Evolutionary conservation across 2,113 vertebrate species (phyloP).

Genomic region (Dendrocopos noguchii): DNA sequence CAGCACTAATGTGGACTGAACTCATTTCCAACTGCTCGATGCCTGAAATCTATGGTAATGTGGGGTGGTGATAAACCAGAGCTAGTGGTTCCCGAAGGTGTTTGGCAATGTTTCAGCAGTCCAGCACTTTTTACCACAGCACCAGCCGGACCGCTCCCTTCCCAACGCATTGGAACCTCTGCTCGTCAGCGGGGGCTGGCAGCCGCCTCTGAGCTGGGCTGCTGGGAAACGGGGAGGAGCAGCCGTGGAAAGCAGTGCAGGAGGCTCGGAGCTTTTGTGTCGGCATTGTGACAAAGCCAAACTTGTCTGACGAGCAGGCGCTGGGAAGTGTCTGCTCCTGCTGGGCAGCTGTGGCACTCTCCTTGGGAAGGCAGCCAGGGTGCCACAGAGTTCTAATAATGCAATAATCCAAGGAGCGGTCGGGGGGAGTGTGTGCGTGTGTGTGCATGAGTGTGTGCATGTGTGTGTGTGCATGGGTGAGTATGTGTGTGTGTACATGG

Average conservation of each 20-base stretch:
- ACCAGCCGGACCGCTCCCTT: neutral
- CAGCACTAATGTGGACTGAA: neutral
- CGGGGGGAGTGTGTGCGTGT: neutral
- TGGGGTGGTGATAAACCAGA: neutral
- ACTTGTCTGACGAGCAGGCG: neutral
- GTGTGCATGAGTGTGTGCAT: too few species aligned
- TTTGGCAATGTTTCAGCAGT: neutral
- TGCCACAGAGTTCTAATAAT: accelerated
- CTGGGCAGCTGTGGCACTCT: neutral
- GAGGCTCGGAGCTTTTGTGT: neutral
- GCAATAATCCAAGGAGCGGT: neutral
- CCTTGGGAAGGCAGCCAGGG: neutral
- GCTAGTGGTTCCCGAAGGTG: neutral
- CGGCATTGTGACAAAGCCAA: neutral
- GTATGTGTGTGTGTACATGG: too few species aligned
- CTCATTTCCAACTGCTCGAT: neutral
- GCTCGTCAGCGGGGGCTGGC: neutral
- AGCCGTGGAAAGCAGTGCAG: neutral
- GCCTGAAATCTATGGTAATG: neutral
- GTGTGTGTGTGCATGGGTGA: too few species aligned
- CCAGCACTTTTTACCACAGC: neutral
- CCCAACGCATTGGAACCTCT: neutral
- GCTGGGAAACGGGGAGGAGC: neutral
- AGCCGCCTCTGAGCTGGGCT: neutral
- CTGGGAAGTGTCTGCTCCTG: neutral